Evolutionary conservation across 2,113 vertebrate genomes (phyloP).

Genomic region (Progne subis): DNA sequence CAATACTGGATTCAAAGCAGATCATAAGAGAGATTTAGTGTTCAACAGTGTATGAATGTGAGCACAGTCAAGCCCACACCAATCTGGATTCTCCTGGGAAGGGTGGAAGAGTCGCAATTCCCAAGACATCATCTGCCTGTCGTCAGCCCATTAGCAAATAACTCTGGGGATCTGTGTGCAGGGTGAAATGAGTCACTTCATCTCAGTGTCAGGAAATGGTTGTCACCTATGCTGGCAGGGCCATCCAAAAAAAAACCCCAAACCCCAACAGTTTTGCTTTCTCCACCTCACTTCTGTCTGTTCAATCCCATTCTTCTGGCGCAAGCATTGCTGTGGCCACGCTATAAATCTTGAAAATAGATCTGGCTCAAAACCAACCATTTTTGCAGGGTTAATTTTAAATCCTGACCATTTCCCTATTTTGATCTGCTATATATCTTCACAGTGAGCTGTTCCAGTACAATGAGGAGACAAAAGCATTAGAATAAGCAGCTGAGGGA

Average conservation of each 20-base stretch:
- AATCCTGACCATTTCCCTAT: background rate
- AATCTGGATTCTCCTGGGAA: background rate
- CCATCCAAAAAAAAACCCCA: background rate
- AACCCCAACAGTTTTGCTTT: background rate
- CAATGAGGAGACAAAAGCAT: background rate
- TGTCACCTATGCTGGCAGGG: background rate
- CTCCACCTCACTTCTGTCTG: background rate
- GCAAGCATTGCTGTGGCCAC: background rate
- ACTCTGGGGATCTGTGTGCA: background rate
- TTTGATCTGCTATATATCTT: background rate
- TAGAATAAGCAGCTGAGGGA: background rate
- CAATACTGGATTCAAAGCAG: background rate
- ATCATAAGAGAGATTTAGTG: background rate
- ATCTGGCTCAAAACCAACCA: background rate
- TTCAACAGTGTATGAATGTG: background rate
- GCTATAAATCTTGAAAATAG: background rate
- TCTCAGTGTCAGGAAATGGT: background rate
- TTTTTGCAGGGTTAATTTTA: background rate
- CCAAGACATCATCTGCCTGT: background rate
- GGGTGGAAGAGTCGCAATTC: background rate
- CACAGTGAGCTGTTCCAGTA: background rate
- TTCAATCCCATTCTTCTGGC: background rate
- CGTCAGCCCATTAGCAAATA: background rate
- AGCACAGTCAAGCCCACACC: background rate
- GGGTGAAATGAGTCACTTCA: background rate